Conservation (phyloP, 2,113 vertebrate genomes). For the Pterophyllum scalare region DNA sequence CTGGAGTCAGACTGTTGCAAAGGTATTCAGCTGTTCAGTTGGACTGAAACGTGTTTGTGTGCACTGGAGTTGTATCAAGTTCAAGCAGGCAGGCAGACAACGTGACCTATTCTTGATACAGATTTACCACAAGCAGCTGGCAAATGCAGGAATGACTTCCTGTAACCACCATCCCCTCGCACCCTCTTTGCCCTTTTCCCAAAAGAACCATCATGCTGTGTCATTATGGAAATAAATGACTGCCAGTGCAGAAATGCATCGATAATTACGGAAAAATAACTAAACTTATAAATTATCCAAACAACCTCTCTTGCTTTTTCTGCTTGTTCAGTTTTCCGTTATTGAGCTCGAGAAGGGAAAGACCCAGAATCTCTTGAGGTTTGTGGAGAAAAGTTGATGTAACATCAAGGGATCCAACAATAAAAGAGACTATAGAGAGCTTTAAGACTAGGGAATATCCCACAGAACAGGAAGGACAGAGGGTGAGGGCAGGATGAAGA, state of each 20-base stretch:
- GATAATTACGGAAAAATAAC: conserved; percentile 62
- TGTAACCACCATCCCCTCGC: conserved; percentile 53
- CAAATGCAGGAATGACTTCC: conserved; percentile 59
- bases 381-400: conserved; percentile 41
- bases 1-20: conserved; percentile 18
- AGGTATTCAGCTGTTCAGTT: conserved; percentile 7
- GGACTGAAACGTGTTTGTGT: background rate
- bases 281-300: conserved; percentile 47
- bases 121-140: conserved; percentile 66
- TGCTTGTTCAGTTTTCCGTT: conserved; percentile 46
- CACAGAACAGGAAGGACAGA: conserved; percentile 43
- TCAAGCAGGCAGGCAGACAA: conserved; percentile 15
- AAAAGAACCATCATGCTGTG: conserved; percentile 65
- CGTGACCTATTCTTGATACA: conserved; percentile 51
- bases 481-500: conserved; percentile 12
- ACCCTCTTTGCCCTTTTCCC: conserved; percentile 37
- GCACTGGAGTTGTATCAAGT: conserved; percentile 29
- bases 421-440: conserved; percentile 9
- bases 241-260: conserved; percentile 44
- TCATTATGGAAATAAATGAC: conserved; percentile 67
- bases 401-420: conserved; percentile 18
- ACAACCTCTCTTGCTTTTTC: conserved; percentile 34
- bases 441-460: conserved; percentile 27
- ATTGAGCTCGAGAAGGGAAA: conserved; percentile 38
- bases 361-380: conserved; percentile 45